Conservation (phyloP, 1,140 invertebrate genomes). For the Drosophila azteca region DNA sequence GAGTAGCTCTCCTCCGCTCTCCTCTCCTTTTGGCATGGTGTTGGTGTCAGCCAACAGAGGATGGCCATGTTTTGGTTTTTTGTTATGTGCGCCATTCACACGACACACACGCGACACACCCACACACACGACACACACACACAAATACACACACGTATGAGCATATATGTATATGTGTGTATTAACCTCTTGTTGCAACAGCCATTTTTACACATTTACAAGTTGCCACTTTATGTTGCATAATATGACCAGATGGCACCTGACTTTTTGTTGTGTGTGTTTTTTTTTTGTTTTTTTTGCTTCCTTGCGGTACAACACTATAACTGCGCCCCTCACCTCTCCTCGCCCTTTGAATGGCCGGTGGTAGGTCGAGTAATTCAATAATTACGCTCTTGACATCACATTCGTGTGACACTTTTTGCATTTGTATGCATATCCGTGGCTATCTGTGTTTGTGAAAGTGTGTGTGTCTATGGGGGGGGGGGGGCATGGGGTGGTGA, state of each 20-base stretch:
- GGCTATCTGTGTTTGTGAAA: neutral
- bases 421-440: neutral
- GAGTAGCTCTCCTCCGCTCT: neutral
- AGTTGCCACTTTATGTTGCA: constrained; percentile 68
- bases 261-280: constrained; percentile 19
- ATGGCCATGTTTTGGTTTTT: constrained; percentile 54
- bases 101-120: constrained; percentile 19
- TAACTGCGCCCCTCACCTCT: too few relatives aligned
- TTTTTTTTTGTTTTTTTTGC: constrained; percentile 7
- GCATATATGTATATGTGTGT: neutral
- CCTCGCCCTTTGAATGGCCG: neutral
- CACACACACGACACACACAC: constrained; percentile 15
- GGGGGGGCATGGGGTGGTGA: constrained; percentile 8
- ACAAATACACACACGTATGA: constrained; percentile 14
- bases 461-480: neutral
- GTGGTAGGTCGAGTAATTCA: constrained; percentile 65
- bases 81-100: constrained; percentile 59
- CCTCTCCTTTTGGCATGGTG: neutral
- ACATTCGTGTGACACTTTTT: constrained; percentile 71
- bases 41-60: constrained; percentile 39
- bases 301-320: neutral
- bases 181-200: constrained; percentile 27
- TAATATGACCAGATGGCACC: constrained; percentile 51
- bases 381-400: constrained; percentile 79
- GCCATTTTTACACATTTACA: constrained; percentile 70